Evolutionary conservation across 1,140 invertebrate genomes (phyloP), one percentile per base, ranked within the genome.

Genomic region (Macrotrachela quadricornifera): DNA sequence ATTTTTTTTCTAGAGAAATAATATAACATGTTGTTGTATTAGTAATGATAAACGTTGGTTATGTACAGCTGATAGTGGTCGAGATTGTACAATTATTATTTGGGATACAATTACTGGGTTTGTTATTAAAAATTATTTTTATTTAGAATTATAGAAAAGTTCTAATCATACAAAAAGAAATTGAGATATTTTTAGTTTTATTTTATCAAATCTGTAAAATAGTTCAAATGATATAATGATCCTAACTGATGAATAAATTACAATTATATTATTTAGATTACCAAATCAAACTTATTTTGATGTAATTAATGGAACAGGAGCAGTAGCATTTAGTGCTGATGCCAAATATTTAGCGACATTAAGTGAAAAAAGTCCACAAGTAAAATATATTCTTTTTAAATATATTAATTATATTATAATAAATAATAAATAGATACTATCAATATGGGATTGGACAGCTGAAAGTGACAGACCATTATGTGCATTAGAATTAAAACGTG

Each of bases 381-480:
- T 67, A n/a, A 6, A 49, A 1, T 1, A 1, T 30, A 38, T 54
- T 47, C 15, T 42, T 3, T 42, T 4, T 1, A 14, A 42, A 15
- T 42, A 14, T 40, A 10, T 10, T 10, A 40, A 10, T 42, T 1
- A 6, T 14, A 1, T 14, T 42, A 4, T 42, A 42, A 4, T 6
- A 42, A 42, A 13, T 1, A 14, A 42, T 42, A 42, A 42, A 14
- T 42, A 69, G 64, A 56, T 62, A 30, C 54, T 71, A 21, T 58
- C 61, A 17, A 63, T 71, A 42, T 71, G 69, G 69, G 63, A 70
- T 54, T 71, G 69, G 69, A 71, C 69, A 46, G 60, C 66, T 11
- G 64, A 64, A 60, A 63, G 61, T 10, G 67, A 71, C 18, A 59
- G 56, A 12, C 67, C 69, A 1, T 54, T 71, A 8, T 67, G 64